A percentile compares a stretch with the other conserved stretches of the same genome.
Conservation (phyloP, 2,797 vertebrate species). For the Dryobates pubescens region DNA sequence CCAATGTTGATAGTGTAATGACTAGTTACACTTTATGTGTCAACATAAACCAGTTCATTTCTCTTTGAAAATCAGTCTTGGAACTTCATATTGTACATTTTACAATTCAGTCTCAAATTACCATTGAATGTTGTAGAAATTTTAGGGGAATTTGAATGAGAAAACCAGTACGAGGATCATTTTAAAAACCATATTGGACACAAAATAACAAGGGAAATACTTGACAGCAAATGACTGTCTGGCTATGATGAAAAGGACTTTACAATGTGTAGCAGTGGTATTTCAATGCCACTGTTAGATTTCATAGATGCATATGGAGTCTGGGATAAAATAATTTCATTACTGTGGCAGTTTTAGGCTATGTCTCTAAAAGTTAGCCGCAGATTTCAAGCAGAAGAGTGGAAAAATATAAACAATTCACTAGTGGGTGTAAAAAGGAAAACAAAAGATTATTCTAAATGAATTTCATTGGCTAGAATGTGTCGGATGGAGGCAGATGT, state of each 20-base stretch:
- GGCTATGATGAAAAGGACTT: neutral
- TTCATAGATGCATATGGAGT: neutral
- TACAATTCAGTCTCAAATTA: neutral
- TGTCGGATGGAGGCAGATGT: no score
- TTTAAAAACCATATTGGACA: neutral
- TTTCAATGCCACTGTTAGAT: neutral
- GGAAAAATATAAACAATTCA: no score
- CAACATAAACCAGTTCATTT: neutral
- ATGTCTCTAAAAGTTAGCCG: no score
- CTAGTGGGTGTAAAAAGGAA: no score
- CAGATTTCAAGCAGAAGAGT: no score
- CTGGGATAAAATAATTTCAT: neutral
- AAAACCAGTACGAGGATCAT: neutral
- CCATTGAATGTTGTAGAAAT: neutral
- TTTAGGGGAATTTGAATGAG: neutral
- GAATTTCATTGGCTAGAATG: no score
- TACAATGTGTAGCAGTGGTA: neutral
- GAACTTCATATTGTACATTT: neutral
- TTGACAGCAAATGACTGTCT: neutral
- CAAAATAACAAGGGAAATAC: neutral
- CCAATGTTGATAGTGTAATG: neutral
- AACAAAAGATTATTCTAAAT: no score
- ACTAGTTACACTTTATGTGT: slow-evolving; percentile 18
- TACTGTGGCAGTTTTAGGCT: neutral
- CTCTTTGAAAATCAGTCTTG: neutral